Conservation (phyloP, 2,888 invertebrate species). For the Dicycla oo region DNA sequence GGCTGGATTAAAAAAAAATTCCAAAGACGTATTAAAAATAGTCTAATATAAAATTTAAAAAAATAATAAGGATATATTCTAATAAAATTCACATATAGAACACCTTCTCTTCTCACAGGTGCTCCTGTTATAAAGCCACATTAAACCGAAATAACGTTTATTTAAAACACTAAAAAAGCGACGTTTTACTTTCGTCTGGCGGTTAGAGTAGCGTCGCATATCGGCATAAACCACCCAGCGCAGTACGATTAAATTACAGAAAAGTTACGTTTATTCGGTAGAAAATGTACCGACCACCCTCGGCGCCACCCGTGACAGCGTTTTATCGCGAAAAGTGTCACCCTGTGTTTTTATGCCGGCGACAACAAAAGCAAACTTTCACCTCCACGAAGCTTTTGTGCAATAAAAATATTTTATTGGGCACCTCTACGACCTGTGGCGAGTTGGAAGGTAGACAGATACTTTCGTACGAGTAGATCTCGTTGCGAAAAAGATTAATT, state of each 20-base stretch:
- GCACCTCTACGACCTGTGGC: constrained; percentile 44
- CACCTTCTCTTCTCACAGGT: constrained; percentile 12
- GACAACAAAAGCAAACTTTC: constrained; percentile 85
- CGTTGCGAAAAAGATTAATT: constrained; percentile 32
- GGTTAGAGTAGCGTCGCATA: constrained; percentile 51
- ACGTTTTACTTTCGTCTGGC: constrained; percentile 58
- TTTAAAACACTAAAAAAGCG: constrained; percentile 55
- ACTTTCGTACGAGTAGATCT: constrained; percentile 15
- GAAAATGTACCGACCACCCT: constrained; percentile 71
- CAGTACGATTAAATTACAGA: constrained; percentile 80
- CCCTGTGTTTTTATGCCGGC: constrained; percentile 81
- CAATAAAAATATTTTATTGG: constrained; percentile 83
- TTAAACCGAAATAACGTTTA: constrained; percentile 50
- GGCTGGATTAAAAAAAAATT: background rate
- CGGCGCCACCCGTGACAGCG: constrained; percentile 81
- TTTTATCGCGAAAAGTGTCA: constrained; percentile 87
- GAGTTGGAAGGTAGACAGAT: constrained; percentile 17
- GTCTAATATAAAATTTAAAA: background rate
- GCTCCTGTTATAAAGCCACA: constrained; percentile 39
- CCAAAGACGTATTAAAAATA: background rate
- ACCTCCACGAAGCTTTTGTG: constrained; percentile 79
- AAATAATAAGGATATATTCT: constrained; percentile 7
- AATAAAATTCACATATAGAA: constrained; percentile 25
- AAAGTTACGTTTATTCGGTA: constrained; percentile 79
- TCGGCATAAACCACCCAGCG: constrained; percentile 53